Base-by-base conservation (phyloP, 2,113 vertebrate genomes). In the Poicephalus meyeri region DNA sequence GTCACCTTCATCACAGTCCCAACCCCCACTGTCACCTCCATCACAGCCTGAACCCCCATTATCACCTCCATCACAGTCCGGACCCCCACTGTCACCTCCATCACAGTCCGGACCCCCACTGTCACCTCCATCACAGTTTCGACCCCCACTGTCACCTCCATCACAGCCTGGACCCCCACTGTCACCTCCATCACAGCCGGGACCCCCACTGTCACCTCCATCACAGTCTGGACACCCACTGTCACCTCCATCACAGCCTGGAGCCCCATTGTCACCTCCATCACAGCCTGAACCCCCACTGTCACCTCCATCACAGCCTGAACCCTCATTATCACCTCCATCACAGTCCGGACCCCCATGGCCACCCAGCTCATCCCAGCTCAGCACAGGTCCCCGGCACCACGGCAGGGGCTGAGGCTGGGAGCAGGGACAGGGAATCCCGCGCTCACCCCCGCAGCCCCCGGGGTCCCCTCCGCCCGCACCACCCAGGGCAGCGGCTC, bases 31-130 rank as follows among this genome's bases (percentile, higher is more conserved):
- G 11, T 20, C 33, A 37, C 46, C 12, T 35, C 13, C 47, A 39
- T 31, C 42, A 3, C 29, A 41, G 5, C n/a, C 33, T 2, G 0
- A 33, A 16, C 37, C 37, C 37, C 37, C 37, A 37, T 4, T 37
- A 9, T 37, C 26, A 31, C n/a, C 21, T n/a, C 7, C n/a, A 12
- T 4, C 37, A 6, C 47, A 18, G 1, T 46, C 64, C 14, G 1
- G 28, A 20, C 10, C 39, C 42, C 25, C 24, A 2, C 4, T 2
- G 3, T 11, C 33, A 37, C 17, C 25, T 50, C 6, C 49, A 23
- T 0, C 19, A 2, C 14, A 21, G 4, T 39, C 46, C 23, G 11
- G 35, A 14, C 26, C 37, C 23, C 15, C 18, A 1, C 1, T 6
- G 6, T 35, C 33, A 52, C 46, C 11, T 35, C 18, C 47, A 37